Conservation (phyloP, 2,113 vertebrate genomes). For the Spheniscus mendiculus region DNA sequence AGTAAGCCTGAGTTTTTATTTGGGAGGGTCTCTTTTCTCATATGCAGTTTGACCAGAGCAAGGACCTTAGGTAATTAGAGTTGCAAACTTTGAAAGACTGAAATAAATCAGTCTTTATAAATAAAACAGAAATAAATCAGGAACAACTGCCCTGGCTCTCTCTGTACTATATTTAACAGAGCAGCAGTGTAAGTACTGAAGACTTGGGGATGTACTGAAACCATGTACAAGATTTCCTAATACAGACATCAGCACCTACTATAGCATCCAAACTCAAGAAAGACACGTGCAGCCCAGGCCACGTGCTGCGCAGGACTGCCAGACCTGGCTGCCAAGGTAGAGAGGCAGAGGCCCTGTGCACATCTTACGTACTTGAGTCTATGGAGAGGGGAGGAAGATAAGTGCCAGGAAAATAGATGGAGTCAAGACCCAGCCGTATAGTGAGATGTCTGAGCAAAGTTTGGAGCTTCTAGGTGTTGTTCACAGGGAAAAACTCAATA, state of each 20-base stretch:
- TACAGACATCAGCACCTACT: not conserved
- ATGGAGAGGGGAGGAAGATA: not conserved
- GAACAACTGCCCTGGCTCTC: not conserved
- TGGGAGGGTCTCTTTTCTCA: not conserved
- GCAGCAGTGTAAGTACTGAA: not conserved
- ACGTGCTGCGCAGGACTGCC: not conserved
- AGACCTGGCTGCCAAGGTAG: not conserved
- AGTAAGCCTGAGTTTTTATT: not conserved
- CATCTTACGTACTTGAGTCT: not conserved
- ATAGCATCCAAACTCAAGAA: not conserved
- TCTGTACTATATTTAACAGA: conserved; percentile 9
- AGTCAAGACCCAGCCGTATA: not conserved
- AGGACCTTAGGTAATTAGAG: not conserved
- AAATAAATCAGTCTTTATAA: conserved; percentile 13
- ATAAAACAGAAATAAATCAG: not conserved
- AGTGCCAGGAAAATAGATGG: not conserved
- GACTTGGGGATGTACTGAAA: not conserved
- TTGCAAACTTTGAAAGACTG: not conserved
- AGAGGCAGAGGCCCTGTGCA: not conserved
- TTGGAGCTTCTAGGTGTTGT: not conserved
- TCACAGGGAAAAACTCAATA: not conserved
- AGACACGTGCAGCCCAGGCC: not conserved
- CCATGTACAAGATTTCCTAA: not conserved
- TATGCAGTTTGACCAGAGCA: not conserved
- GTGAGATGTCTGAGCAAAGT: not conserved